Conservation (phyloP, 2,113 vertebrate genomes). For the Elgaria multicarinata region DNA sequence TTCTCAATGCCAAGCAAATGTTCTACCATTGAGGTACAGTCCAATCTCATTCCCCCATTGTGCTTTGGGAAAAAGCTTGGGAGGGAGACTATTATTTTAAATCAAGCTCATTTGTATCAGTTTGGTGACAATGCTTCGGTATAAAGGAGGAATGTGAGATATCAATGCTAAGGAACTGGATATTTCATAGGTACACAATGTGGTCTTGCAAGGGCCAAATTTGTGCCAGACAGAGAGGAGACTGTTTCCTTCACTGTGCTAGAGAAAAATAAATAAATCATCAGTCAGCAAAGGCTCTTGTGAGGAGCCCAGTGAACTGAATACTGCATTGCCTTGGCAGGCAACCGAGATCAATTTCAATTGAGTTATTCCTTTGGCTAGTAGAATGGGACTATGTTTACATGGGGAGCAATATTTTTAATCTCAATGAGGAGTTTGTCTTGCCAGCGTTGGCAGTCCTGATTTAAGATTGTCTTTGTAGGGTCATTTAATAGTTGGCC, state of each 20-base stretch:
- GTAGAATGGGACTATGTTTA: neutral
- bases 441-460: neutral
- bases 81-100: neutral
- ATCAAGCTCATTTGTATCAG: neutral
- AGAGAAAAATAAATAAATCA: neutral
- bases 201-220: neutral
- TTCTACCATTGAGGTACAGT: neutral
- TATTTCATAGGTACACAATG: neutral
- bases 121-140: neutral
- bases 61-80: neutral
- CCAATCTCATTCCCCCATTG: no score
- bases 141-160: neutral
- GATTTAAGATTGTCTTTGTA: conserved; percentile 1
- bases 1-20: neutral
- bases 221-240: neutral
- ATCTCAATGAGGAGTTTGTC: conserved; percentile 9
- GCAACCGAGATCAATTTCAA: neutral
- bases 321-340: conserved; percentile 20
- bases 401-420: conserved; percentile 4
- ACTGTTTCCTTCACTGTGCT: neutral
- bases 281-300: neutral
- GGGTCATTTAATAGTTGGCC: neutral
- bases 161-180: neutral
- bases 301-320: neutral
- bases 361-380: neutral